Conservation (phyloP, 2,888 invertebrate genomes). For the Hypercompe scribonia region DNA sequence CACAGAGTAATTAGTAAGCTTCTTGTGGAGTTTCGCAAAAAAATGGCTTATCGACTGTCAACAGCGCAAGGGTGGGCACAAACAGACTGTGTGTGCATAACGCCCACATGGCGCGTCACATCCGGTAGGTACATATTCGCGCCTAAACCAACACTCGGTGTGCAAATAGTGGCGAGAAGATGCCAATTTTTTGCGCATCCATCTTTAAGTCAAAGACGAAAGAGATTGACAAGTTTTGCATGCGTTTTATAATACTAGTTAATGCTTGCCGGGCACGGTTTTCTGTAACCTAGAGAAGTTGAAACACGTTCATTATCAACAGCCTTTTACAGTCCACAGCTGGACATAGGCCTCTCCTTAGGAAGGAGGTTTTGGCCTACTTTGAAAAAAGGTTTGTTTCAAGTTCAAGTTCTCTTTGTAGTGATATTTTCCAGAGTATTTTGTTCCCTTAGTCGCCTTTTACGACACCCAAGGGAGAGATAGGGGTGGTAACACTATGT, state of each 20-base stretch:
- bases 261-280: no score
- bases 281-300: no score
- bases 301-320: no score
- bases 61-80: slow-evolving; percentile 38
- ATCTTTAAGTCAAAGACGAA: background rate
- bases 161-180: slow-evolving; percentile 30
- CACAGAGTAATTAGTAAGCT: background rate
- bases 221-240: background rate
- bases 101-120: slow-evolving; percentile 42
- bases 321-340: no score
- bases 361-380: no score
- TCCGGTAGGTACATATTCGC: slow-evolving; percentile 43
- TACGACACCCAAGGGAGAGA: no score
- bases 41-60: slow-evolving; percentile 23
- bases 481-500: no score
- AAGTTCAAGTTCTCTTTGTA: no score
- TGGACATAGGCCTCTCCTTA: no score
- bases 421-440: no score
- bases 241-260: background rate
- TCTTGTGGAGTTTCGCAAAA: background rate
- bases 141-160: slow-evolving; percentile 48
- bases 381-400: no score
- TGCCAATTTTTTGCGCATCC: slow-evolving; percentile 43
- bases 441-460: no score
- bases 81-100: slow-evolving; percentile 36